Percentiles rank a stretch among this genome's conserved stretches.
Evolutionary conservation across 2,113 vertebrate species (phyloP).

Genomic region (Nyctereutes procyonoides): DNA sequence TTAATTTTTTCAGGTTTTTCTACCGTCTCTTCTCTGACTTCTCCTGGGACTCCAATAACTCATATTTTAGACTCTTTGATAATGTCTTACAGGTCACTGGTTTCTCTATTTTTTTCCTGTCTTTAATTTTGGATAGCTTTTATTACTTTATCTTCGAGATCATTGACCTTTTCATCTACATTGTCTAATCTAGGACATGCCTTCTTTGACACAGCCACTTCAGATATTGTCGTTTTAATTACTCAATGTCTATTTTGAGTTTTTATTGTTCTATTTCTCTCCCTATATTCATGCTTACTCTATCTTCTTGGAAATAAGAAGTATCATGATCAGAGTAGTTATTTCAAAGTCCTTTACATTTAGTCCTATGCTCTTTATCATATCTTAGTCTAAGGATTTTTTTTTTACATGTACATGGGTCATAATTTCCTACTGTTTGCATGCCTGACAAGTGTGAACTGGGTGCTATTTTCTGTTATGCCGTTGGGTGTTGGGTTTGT

Average conservation of each 20-base stretch:
- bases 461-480: neutral
- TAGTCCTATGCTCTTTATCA: neutral
- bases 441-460: neutral
- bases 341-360: neutral
- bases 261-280: neutral
- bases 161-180: neutral
- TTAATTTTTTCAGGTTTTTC: neutral
- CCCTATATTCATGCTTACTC: neutral
- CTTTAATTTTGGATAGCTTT: neutral
- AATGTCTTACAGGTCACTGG: neutral
- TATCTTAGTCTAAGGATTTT: neutral
- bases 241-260: neutral
- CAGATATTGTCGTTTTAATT: neutral
- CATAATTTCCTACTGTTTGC: neutral
- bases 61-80: neutral
- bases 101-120: neutral
- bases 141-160: neutral
- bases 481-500: neutral
- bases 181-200: neutral
- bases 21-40: neutral
- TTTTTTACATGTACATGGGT: neutral
- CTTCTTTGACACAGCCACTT: neutral
- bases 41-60: neutral
- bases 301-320: neutral
- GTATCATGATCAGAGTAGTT: neutral